Evolutionary conservation across 2,113 vertebrate genomes (phyloP).

Genomic region (Suricata suricatta): DNA sequence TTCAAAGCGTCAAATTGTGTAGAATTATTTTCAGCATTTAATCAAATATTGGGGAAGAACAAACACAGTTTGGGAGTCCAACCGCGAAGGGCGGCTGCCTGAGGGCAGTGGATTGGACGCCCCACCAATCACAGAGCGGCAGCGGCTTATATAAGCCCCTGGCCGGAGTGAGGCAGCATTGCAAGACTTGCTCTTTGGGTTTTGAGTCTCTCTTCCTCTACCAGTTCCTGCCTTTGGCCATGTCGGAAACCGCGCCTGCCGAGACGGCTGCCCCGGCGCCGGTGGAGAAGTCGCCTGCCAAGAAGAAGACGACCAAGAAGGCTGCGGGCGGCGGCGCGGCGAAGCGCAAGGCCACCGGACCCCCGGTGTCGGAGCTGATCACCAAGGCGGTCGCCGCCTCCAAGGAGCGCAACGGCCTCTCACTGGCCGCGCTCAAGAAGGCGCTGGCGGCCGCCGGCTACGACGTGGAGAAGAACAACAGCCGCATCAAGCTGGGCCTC

Average conservation of each 20-base stretch:
- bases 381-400: conserved; percentile 76
- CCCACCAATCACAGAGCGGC: conserved; percentile 79
- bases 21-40: neutral
- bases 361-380: conserved; percentile 76
- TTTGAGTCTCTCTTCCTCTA: fast-evolving
- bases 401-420: conserved; percentile 78
- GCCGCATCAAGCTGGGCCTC: too few species aligned
- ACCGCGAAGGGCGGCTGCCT: neutral
- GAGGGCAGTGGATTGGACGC: conserved; percentile 22
- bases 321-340: conserved; percentile 36
- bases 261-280: conserved; percentile 55
- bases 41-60: conserved; percentile 17
- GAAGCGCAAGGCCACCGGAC: conserved; percentile 49
- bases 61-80: conserved; percentile 54
- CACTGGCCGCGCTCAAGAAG: conserved; percentile 85
- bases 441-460: conserved; percentile 85
- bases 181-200: neutral
- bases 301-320: conserved; percentile 73
- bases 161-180: neutral
- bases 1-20: neutral
- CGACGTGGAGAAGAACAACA: conserved; percentile 77
- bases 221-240: fast-evolving
- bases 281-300: conserved; percentile 57
- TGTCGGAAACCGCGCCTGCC: conserved; percentile 65
- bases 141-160: conserved; percentile 72